Base-by-base conservation (phyloP, 2,113 vertebrate genomes). In the Helogale parvula region DNA sequence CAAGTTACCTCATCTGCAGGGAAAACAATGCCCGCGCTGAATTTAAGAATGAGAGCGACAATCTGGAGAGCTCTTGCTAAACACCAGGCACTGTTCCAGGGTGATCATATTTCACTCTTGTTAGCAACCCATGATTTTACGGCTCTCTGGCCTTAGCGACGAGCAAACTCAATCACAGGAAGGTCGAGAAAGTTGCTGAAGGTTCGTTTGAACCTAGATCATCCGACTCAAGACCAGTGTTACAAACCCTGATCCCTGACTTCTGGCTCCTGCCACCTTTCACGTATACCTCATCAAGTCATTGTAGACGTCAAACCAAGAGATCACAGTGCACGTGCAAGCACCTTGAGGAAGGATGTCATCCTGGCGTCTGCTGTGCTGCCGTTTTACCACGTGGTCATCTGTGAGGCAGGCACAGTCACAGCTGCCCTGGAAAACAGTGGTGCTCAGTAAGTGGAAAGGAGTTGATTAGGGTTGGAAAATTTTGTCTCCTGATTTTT, bases 41-140 rank as follows among this genome's bases (percentile, higher is more conserved):
- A 3, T 23, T 2, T 7, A 12, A 2, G 2, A n/a, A 31, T 12
- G 33, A 19, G 7, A 60, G 45, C 5, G 14, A 2, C 2, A 5
- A 7, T 29, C 66, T 29, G 0, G 3, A 3, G 71, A 92, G 25
- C 13, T 19, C 69, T n/a, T 27, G 2, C 25, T n/a, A 1, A 35
- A 12, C 12, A 4, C 47, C 29, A 9, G 52, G 25, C 17, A 1
- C 63, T 2, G 31, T 35, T 2, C 57, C 25, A 1, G 14, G 45
- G 29, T 2, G 0, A 27, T 25, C 35, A 14, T 17, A 7, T 31
- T 45, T 71, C 3, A 7, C 15, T 81, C 11, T 35, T 23, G 1
- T 5, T 9, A 31, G 54, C 21, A 47, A 4, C 17, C 33, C 10
- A 33, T 41, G 14, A 3, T 85, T 50, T 92, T 38, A 27, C 7